Percentiles rank a stretch among this genome's conserved stretches.
phyloP scores from a whole-genome alignment of 2,888 invertebrate species.

The Petrolisthes manimaculis region DNA sequence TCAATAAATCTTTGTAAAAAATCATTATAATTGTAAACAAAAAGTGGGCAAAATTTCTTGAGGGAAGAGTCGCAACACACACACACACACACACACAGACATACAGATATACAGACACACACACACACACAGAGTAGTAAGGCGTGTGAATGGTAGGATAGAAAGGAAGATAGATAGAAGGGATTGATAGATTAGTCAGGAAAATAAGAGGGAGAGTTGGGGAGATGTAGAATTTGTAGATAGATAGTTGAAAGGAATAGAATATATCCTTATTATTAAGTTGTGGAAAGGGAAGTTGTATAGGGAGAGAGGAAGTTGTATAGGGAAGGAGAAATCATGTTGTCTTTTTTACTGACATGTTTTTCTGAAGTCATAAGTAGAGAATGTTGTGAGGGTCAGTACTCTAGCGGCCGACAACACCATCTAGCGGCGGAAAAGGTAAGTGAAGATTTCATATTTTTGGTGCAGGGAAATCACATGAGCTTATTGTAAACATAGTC shows the following conservation, averaged over 20 bases:
- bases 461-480: too few relatives aligned
- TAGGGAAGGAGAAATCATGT: neutral
- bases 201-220: too few relatives aligned
- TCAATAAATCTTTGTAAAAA: neutral
- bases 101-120: constrained; percentile 11
- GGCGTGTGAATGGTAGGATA: neutral
- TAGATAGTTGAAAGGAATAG: neutral
- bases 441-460: constrained; percentile 36
- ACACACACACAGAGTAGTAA: constrained; percentile 22
- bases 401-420: constrained; percentile 21
- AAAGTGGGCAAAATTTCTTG: neutral
- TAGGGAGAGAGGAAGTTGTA: neutral
- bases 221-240: too few relatives aligned
- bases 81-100: constrained; percentile 25
- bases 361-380: constrained; percentile 49
- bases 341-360: constrained; percentile 23
- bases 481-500: too few relatives aligned
- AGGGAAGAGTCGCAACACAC: neutral
- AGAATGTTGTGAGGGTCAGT: constrained; percentile 50
- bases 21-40: neutral
- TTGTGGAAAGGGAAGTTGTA: neutral
- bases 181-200: too few relatives aligned
- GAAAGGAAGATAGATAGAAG: too few relatives aligned
- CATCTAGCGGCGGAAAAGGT: constrained; percentile 43
- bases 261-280: neutral